These are phyloP conservation scores for Drosophila kurseongensis DNA, from an alignment of 1,140 invertebrate species.

Conservation along the genomic window DNA sequence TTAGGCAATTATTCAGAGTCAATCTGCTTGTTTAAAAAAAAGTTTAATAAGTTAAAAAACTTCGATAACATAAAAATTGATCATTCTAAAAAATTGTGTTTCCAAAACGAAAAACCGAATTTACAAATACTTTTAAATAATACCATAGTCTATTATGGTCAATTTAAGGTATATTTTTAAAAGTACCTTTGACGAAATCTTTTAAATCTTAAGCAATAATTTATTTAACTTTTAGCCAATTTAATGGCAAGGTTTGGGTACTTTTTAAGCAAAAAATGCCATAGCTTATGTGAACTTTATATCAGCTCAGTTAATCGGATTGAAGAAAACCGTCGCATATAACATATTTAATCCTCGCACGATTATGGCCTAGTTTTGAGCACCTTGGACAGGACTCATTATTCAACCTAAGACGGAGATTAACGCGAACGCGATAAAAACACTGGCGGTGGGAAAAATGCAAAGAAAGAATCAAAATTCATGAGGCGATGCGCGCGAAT, in stretches of 20 bases:
- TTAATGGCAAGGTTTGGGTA: slow-evolving; percentile 3
- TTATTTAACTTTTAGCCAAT: slow-evolving; percentile 9
- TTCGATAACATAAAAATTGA: no score
- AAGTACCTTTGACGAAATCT: no score
- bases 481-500: slow-evolving; percentile 73
- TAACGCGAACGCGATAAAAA: slow-evolving; percentile 39
- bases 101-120: not conserved
- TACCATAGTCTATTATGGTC: no score
- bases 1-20: slow-evolving; percentile 49
- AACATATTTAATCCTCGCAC: slow-evolving; percentile 47
- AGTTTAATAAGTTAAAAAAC: no score
- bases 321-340: slow-evolving; percentile 44
- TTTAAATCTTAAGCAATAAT: not conserved
- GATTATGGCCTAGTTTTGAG: slow-evolving; percentile 39
- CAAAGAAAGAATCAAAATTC: slow-evolving; percentile 71
- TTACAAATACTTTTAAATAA: not conserved
- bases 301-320: slow-evolving; percentile 35
- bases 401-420: slow-evolving; percentile 70
- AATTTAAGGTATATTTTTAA: not conserved
- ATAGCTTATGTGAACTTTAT: slow-evolving; percentile 15
- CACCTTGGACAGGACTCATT: slow-evolving; percentile 58
- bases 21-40: slow-evolving; percentile 22
- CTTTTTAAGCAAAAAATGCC: not conserved
- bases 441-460: slow-evolving; percentile 17
- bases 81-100: no score